Evolutionary conservation across 2,113 vertebrate genomes (phyloP), one percentile per base, ranked within the genome.

Genomic region (Toxotes jaculatrix): DNA sequence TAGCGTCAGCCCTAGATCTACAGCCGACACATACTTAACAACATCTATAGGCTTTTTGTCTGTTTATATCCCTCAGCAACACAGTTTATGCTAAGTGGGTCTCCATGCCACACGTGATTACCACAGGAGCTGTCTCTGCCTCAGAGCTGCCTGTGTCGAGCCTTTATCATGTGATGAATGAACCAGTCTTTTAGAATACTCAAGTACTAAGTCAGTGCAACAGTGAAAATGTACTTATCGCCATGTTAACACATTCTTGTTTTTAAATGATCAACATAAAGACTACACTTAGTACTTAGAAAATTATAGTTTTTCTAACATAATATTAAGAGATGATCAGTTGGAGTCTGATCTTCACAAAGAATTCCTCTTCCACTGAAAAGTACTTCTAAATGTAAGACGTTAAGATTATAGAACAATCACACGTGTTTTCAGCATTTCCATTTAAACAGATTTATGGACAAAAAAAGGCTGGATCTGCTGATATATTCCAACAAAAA

Each of bases 101-200:
- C 80, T 86, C 67, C 42, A 61, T 17, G 17, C 65, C 60, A 36
- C 68, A 49, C 43, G 49, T 32, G 73, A 71, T 81, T 59, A 78
- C 73, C 34, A 61, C 59, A 23, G 63, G 53, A 36, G 60, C 40
- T 0, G 59, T 43, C 36, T 63, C 56, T 5, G 59, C 5, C 34
- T 62, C 31, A 78, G 36, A 60, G 63, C 66, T n/a, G 32, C 59
- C 53, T 53, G 68, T 51, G 32, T 53, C 21, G 1, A 40, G 23
- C 5, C 42, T 49, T 40, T 21, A 23, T 53, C 60, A 43, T 60
- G 62, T 56, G 34, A 83, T 62, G 14, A 55, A 69, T 60, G 42
- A 61, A n/a, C 64, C 42, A 53, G 19, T 61, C 69, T n/a, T 14
- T 40, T 27, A 62, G 42, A 6, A 43, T 31, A 34, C 42, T 23